These are phyloP conservation scores for Chirona hameri DNA, from an alignment of 2,888 invertebrate species.

Conservation along the genomic window DNA sequence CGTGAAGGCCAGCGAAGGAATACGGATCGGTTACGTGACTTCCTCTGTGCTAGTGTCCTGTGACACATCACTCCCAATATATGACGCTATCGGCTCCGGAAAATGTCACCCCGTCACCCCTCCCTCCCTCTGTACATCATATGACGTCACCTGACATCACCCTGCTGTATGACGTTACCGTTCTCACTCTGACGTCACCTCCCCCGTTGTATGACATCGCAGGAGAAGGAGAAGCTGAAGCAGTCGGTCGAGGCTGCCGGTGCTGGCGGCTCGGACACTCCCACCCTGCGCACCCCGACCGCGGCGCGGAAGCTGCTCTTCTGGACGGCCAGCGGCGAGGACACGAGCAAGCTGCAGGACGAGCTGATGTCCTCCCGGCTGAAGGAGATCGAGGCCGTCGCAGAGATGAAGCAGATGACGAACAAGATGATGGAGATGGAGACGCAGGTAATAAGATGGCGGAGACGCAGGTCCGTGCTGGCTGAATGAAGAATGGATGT, in stretches of 20 bases:
- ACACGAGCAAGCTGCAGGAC: conserved; percentile 82
- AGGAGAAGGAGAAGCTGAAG: conserved; percentile 35
- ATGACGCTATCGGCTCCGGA: too few species aligned
- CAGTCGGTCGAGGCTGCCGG: conserved; percentile 29
- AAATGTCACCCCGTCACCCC: too few species aligned
- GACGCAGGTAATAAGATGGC: conserved; percentile 59
- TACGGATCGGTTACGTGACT: too few species aligned
- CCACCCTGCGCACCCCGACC: conserved; percentile 4
- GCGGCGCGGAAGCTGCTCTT: conserved; percentile 67
- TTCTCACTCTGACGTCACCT: too few species aligned
- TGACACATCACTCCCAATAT: too few species aligned
- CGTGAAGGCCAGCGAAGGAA: too few species aligned
- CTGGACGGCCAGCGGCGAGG: conserved; percentile 54
- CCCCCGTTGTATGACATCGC: background rate
- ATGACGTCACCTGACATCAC: too few species aligned
- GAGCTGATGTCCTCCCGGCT: conserved; percentile 92
- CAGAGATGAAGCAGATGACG: conserved; percentile 90
- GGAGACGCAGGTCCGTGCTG: background rate
- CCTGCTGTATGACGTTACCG: too few species aligned
- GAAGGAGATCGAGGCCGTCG: conserved; percentile 86
- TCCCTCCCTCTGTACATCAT: too few species aligned
- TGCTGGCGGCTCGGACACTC: conserved; percentile 33
- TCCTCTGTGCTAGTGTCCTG: too few species aligned
- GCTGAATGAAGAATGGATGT: background rate
- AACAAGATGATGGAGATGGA: conserved; percentile 94